Evolutionary conservation across 1,140 invertebrate genomes (phyloP), one percentile per base, ranked within the genome.

Genomic region (Dreissena rostriformis): DNA sequence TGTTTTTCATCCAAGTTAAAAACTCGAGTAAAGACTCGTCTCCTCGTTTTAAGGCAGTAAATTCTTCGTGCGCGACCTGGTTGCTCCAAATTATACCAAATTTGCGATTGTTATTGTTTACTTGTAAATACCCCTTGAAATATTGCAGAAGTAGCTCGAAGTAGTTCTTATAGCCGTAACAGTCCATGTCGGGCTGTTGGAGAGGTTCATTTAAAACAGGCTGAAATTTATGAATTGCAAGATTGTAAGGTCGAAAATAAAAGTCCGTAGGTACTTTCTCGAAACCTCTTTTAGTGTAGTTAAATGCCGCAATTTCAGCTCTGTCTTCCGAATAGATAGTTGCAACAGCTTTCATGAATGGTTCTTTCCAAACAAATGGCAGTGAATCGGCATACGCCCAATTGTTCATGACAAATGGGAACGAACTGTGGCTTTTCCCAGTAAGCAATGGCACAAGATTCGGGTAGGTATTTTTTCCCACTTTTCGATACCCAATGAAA

Each of bases 301-400:
- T 97, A 88, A 98, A 98, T 0, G 96, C 96, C 8, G 96, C 96
- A 51, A 97, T 96, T 28, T 94, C 92, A 0, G 96, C 95, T 7
- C 95, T 94, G 91, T 98, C 97, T 94, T 98, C 97, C 0, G 95
- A 96, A 76, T 96, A 96, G 4, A 96, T 95, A 0, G 97, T 98
- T 0, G 95, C 95, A 90, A 96, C 98, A 96, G 96, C 1, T 93
- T 91, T 24, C 95, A 94, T 53, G 92, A 95, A 22, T 96, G 86
- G 91, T 26, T 89, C 61, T 70, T 91, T 92, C 92, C 90, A 92
- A 19, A 91, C 79, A 66, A 92, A 88, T 15, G 86, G 84, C 22
- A 75, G 82, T 11, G 53, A 70, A 39, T 88, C 86, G 4, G 74
- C 78, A 76, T 73, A 88, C 0, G 70, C 51, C 4, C 29, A 74